These are phyloP conservation scores for Aythya baeri DNA, from an alignment of 2,113 vertebrate species.

Conservation along the genomic window DNA sequence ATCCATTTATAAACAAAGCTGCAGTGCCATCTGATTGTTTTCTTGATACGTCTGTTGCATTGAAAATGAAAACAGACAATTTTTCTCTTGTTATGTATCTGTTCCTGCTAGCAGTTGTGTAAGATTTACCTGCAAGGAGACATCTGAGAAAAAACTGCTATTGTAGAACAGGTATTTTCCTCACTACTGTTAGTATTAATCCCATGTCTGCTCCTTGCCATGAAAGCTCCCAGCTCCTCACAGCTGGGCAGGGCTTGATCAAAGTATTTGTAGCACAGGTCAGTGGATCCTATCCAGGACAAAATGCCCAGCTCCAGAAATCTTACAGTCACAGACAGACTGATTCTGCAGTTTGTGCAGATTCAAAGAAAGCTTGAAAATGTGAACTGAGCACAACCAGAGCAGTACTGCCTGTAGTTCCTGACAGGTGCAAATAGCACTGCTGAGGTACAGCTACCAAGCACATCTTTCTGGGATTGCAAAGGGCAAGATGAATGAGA, in stretches of 20 bases:
- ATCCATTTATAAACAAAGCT: background rate
- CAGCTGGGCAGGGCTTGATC: background rate
- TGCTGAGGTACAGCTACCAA: background rate
- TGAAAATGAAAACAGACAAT: background rate
- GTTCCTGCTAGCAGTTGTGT: background rate
- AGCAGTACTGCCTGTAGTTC: background rate
- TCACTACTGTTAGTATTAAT: background rate
- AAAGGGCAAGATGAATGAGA: background rate
- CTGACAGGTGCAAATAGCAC: background rate
- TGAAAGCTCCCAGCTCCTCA: background rate
- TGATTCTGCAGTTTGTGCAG: background rate
- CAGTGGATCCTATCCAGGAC: background rate
- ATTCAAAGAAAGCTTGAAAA: background rate
- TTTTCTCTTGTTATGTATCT: background rate
- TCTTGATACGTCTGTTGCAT: background rate
- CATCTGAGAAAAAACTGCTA: background rate
- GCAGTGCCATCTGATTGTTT: slow-evolving; percentile 3
- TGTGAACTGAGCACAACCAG: too few species aligned
- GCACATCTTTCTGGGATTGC: background rate
- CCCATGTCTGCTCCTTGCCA: background rate
- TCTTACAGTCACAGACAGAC: background rate
- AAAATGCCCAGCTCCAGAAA: background rate
- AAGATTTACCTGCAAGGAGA: background rate
- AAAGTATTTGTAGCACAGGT: background rate
- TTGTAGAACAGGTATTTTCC: background rate